Base-by-base conservation (phyloP, 2,113 vertebrate genomes). In the Antennarius striatus region DNA sequence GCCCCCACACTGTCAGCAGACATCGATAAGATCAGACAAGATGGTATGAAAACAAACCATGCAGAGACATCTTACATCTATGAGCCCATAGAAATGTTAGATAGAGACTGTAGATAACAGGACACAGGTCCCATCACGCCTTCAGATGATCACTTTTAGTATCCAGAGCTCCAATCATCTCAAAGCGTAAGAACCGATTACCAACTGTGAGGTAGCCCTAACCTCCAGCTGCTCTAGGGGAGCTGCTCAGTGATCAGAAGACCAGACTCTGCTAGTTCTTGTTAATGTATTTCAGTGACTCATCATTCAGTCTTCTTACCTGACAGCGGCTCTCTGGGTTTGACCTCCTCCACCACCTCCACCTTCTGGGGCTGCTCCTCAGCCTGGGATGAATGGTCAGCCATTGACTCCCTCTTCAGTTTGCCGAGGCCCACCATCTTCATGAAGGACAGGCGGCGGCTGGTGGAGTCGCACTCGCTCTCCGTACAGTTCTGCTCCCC, bases 261-360 rank as follows among this genome's bases (percentile, higher is more conserved):
- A 22, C 22, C 22, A 22, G 22, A 22, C 22, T 22, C 22, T 22
- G 22, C 22, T 22, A 1, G 22, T 22, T 22, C 22, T 22, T 22
- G 22, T 22, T 22, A 22, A 22, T 22, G 22, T 22, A 22, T 22
- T 22, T 22, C 22, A 22, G 22, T 22, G 22, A 22, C 1, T 40
- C 39, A 40, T 40, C 39, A 10, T 1, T 0, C 13, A 4, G 8
- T 28, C 16, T 11, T 69, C 91, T 88, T 83, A 97, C 96, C 95
- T 15, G 95, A 97, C 29, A 97, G 86, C 0, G 95, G 94, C 54
- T 96, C 95, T 79, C 92, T 89, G 71, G 89, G 87, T 73, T 93
- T 93, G 12, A 92, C 88, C 78, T 88, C 88, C 47, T 90, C 92
- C 68, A 86, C 88, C 22, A 73, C 88, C 79, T 86, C 90, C 39